Evolutionary conservation across 2,888 invertebrate genomes (phyloP), one percentile per base, ranked within the genome.

Genomic region (Lathronympha strigana): DNA sequence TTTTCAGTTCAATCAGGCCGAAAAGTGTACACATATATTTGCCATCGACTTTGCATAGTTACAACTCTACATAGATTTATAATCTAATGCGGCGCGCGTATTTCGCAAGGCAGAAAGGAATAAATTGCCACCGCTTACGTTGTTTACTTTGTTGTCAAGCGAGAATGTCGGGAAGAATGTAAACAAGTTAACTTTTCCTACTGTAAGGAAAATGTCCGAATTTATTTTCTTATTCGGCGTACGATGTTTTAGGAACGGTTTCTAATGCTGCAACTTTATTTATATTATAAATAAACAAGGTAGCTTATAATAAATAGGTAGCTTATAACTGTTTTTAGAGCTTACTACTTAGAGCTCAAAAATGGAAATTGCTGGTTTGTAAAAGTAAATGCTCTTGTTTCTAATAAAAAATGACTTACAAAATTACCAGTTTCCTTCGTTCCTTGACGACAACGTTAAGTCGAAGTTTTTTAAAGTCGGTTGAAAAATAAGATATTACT

Each of bases 161-260:
- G 23, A 58, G 58, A 51, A 53, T 63, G 45, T 64, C 33, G 58
- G 51, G 36, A 64, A 60, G 36, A 63, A 63, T 60, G 64, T 60
- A 64, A 64, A 64, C 63, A 64, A 36, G 19, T 53, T 53, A 64
- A 64, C 51, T 51, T 63, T 63, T 33, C 33, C 19, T 31, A 38
- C 49, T 43, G 33, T 38, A 40, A 19, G 21, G 57, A 19, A 31
- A 21, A 40, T 43, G 57, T 50, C 15, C 31, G 47, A 43, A 63
- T 57, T 50, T 63, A 63, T 51, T 63, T 54, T 19, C 13, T 43
- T 38, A 45, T 38, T 60, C 36, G 21, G 15, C 4, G 19, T 11
- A 43, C 40, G 33, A 51, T 64, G 43, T 11, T 50, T 57, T 8
- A 33, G 13, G 19, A 45, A 53, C 21, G 25, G 19, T 23, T 25